Evolutionary conservation across 2,113 vertebrate species (phyloP).

Genomic region (Ariopsis seemanni): DNA sequence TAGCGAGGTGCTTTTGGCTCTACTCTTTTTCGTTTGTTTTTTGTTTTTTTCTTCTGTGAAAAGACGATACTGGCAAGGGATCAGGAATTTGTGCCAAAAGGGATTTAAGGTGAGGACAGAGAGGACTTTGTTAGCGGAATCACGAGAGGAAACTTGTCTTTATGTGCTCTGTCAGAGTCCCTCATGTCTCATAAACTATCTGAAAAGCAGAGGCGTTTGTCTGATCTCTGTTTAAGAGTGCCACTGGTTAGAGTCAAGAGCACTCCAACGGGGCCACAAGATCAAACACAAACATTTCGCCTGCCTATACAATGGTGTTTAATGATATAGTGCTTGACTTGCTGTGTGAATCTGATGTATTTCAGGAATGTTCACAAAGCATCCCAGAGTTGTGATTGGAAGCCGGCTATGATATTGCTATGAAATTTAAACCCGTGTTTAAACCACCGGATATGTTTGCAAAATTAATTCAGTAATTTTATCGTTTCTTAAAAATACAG

Average conservation of each 20-base stretch:
- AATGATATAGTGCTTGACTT: conserved; percentile 56
- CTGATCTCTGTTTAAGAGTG: conserved; percentile 60
- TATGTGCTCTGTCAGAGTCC: conserved; percentile 37
- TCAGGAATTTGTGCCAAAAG: conserved; percentile 45
- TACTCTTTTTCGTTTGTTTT: background rate
- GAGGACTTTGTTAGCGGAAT: conserved; percentile 45
- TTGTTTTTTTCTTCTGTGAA: background rate
- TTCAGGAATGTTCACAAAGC: conserved; percentile 53
- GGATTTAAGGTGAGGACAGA: conserved; percentile 54
- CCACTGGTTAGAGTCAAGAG: conserved; percentile 67
- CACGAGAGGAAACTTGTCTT: conserved; percentile 47
- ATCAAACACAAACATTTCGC: conserved; percentile 62
- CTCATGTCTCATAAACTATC: conserved; percentile 50
- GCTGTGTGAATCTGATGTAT: conserved; percentile 60
- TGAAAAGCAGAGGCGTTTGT: conserved; percentile 54
- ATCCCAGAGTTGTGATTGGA: conserved; percentile 35
- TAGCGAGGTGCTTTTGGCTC: conserved; percentile 16
- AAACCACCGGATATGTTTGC: conserved; percentile 1
- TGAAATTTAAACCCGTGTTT: conserved; percentile 19
- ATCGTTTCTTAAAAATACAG: background rate
- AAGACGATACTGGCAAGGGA: conserved; percentile 37
- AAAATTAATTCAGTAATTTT: background rate
- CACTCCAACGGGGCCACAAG: conserved; percentile 59
- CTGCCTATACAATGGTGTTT: conserved; percentile 50
- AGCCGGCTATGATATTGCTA: background rate